Evolutionary conservation across 2,113 vertebrate genomes (phyloP).

Genomic region (Nothobranchius kuhntae): DNA sequence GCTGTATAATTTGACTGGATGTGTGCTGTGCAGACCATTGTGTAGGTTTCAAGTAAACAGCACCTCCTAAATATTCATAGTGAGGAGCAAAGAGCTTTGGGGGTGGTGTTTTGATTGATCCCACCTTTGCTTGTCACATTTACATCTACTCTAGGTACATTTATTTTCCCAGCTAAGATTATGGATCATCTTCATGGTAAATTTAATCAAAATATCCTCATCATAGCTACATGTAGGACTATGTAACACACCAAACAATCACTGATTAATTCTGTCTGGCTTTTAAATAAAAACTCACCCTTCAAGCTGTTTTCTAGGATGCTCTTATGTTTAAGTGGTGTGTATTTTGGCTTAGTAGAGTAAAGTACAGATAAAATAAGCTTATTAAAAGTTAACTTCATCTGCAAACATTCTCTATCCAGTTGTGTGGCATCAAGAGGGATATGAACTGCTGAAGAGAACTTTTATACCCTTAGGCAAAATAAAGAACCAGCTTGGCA

Average conservation of each 20-base stretch:
- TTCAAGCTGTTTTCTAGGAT: slow-evolving; percentile 2
- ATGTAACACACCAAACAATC: slow-evolving; percentile 35
- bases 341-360: slow-evolving; percentile 10
- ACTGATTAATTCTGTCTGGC: slow-evolving; percentile 19
- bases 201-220: slow-evolving; percentile 32
- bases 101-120: slow-evolving; percentile 32
- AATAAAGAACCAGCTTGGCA: slow-evolving; percentile 31
- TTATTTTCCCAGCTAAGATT: slow-evolving; percentile 22
- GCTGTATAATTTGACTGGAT: slow-evolving; percentile 10
- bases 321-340: too few relatives aligned
- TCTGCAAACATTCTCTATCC: slow-evolving; percentile 10
- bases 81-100: slow-evolving; percentile 7
- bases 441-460: slow-evolving; percentile 21
- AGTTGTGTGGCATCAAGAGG: slow-evolving; percentile 1
- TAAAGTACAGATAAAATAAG: slow-evolving; percentile 10
- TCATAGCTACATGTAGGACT: slow-evolving; percentile 18
- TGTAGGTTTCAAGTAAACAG: slow-evolving; percentile 45
- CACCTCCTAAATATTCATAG: slow-evolving; percentile 43
- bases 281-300: not conserved
- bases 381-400: slow-evolving; percentile 49
- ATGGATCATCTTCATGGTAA: slow-evolving; percentile 52
- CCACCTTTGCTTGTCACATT: slow-evolving; percentile 41
- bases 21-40: slow-evolving; percentile 15
- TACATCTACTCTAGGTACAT: not conserved
- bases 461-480: slow-evolving; percentile 33